phyloP scores from a whole-genome alignment of 2,888 invertebrate species.

The Drosophila robusta region DNA sequence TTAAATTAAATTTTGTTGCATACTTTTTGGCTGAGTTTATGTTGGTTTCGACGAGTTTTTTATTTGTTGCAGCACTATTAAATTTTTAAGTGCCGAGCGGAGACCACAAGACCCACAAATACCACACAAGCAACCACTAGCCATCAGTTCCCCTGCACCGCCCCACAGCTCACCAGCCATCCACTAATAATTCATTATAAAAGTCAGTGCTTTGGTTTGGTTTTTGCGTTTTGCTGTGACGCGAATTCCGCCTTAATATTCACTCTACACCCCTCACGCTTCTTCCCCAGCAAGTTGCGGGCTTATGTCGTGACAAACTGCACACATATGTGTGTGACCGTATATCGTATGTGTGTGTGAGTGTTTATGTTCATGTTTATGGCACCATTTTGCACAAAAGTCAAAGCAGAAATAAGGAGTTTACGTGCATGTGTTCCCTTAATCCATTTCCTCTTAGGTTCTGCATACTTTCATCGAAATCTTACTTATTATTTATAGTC shows the following conservation, averaged over 20 bases:
- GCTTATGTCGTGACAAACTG: constrained; percentile 82
- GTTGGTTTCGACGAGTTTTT: constrained; percentile 33
- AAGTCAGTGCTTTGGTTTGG: constrained; percentile 80
- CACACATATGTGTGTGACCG: constrained; percentile 70
- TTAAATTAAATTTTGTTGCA: constrained; percentile 46
- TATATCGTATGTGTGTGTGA: constrained; percentile 30
- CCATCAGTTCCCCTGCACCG: constrained; percentile 30
- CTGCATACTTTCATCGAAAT: constrained; percentile 14
- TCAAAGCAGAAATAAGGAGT: constrained; percentile 56
- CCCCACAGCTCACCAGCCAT: constrained; percentile 10
- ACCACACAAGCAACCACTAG: constrained; percentile 70
- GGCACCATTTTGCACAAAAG: constrained; percentile 74
- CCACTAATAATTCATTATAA: constrained; percentile 81
- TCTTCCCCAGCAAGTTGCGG: constrained; percentile 30
- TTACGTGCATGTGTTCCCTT: constrained; percentile 27
- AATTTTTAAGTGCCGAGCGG: constrained; percentile 76
- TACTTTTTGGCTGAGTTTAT: constrained; percentile 37
- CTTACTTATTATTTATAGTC: neutral
- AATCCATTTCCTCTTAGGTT: constrained; percentile 36
- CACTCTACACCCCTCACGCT: constrained; percentile 2
- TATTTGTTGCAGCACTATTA: constrained; percentile 70
- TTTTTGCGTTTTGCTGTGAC: constrained; percentile 78
- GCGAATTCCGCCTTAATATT: constrained; percentile 63
- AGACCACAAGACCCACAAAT: constrained; percentile 75
- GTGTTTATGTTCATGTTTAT: constrained; percentile 69